Evolutionary conservation across 2,113 vertebrate species (phyloP).

Genomic region (Andinoacara biseriatus): DNA sequence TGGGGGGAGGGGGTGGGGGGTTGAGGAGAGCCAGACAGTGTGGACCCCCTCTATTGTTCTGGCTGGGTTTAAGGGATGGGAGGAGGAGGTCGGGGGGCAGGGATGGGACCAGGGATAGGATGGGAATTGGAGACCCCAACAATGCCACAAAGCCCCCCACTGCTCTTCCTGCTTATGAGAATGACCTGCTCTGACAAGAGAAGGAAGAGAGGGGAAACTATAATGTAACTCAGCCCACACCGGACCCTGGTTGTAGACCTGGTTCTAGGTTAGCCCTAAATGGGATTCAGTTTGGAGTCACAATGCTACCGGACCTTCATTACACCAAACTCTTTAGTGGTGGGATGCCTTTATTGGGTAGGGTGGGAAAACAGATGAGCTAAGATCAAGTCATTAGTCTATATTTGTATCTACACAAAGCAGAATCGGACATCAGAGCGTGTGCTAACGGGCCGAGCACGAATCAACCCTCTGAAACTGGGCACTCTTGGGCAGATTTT

Average conservation of each 20-base stretch:
- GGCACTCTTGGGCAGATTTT: neutral
- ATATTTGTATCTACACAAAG: neutral
- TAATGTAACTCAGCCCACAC: neutral
- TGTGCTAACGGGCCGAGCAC: neutral
- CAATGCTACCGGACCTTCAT: neutral
- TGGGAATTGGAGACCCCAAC: slow-evolving; percentile 73
- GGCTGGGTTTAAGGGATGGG: slow-evolving; percentile 56
- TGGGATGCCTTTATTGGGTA: neutral
- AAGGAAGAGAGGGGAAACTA: slow-evolving; percentile 24
- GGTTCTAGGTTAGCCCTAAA: neutral
- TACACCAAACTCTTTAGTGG: neutral
- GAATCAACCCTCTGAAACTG: neutral
- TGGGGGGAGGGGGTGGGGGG: slow-evolving; percentile 28
- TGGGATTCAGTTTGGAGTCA: neutral
- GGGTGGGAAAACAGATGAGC: neutral
- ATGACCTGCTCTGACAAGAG: slow-evolving; percentile 75
- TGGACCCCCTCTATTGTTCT: slow-evolving; percentile 74
- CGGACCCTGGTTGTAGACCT: neutral
- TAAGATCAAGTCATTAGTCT: neutral
- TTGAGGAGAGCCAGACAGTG: slow-evolving; percentile 68
- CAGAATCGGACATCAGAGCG: neutral
- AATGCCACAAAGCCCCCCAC: slow-evolving; percentile 72
- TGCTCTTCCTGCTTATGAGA: slow-evolving; percentile 71
- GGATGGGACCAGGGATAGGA: slow-evolving; percentile 60
- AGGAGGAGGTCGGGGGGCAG: slow-evolving; percentile 38